These are phyloP conservation scores for Heliothis subflexa DNA, from an alignment of 1,140 invertebrate genomes.

Conservation along the genomic window DNA sequence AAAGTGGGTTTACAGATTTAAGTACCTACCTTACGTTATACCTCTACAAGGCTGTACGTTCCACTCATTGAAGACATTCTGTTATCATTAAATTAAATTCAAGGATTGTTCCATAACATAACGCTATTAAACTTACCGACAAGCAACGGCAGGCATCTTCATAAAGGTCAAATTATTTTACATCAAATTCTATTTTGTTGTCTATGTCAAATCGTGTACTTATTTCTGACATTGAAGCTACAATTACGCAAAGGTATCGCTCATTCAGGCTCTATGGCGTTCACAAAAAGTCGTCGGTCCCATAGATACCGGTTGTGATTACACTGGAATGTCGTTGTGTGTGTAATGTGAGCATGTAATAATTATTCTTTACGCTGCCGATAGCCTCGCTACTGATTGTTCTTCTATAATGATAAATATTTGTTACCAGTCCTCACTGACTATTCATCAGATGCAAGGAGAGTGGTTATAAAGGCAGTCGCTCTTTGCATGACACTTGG, in stretches of 20 bases:
- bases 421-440: background rate
- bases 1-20: conserved; percentile 35
- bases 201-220: background rate
- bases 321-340: conserved; percentile 16
- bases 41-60: conserved; percentile 30
- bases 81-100: conserved; percentile 25
- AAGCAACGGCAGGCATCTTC: background rate
- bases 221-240: conserved; percentile 31
- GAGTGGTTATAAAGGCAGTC: no score
- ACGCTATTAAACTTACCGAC: background rate
- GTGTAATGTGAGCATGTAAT: conserved; percentile 10
- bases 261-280: conserved; percentile 22
- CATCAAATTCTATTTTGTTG: background rate
- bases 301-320: conserved; percentile 31
- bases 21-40: background rate
- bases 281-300: conserved; percentile 27
- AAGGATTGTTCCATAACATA: conserved; percentile 3
- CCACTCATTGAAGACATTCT: conserved; percentile 21
- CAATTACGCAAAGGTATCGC: conserved; percentile 28
- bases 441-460: background rate
- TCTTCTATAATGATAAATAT: background rate
- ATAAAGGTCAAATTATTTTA: background rate
- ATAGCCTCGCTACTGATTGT: conserved; percentile 11
- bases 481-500: no score
- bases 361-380: conserved; percentile 15